Conservation (phyloP, 2,797 vertebrate species). For the Oreochromis mossambicus region DNA sequence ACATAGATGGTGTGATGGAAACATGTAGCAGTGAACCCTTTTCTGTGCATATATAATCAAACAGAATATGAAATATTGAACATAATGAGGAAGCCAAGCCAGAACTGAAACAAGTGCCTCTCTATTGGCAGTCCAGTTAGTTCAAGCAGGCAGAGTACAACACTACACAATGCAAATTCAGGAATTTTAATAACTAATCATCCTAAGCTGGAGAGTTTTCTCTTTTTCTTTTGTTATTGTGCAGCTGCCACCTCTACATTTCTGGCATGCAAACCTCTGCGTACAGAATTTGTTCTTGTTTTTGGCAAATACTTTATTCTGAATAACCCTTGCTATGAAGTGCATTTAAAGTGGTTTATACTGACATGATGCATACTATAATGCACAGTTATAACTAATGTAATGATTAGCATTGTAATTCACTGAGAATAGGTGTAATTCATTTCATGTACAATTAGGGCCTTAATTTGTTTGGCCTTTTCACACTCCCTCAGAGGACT, state of each 20-base stretch:
- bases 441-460: fast-evolving
- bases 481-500: background rate
- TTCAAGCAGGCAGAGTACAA: background rate
- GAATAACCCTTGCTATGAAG: background rate
- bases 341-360: background rate
- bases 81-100: slow-evolving; percentile 20
- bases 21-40: background rate
- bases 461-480: background rate
- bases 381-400: background rate
- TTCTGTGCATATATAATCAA: slow-evolving; percentile 21
- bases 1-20: background rate
- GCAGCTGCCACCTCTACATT: background rate
- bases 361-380: background rate
- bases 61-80: slow-evolving; percentile 41
- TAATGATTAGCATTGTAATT: background rate
- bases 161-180: background rate
- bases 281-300: background rate
- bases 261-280: background rate
- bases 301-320: background rate
- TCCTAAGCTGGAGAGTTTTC: background rate
- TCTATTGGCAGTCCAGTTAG: background rate
- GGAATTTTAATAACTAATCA: slow-evolving; percentile 1
- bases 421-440: background rate
- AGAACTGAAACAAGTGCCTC: background rate
- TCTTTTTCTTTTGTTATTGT: background rate